phyloP scores from a whole-genome alignment of 1,140 invertebrate genomes.

The Rhagoletis pomonella region DNA sequence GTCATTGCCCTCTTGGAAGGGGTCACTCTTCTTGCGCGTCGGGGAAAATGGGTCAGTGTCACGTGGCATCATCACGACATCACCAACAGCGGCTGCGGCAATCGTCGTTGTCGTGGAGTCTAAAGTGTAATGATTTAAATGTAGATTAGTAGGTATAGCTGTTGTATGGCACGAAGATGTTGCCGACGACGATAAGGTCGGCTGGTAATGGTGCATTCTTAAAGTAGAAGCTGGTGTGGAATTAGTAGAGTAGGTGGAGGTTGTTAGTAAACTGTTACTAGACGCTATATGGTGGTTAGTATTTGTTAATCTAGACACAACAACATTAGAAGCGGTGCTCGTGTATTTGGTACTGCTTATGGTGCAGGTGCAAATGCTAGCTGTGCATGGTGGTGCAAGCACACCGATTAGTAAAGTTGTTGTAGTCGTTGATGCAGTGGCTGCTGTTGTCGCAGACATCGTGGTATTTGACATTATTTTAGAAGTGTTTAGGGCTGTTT shows the following conservation, averaged over 20 bases:
- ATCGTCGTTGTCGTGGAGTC: constrained; percentile 58
- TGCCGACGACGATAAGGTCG: constrained; percentile 49
- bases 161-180: constrained; percentile 51
- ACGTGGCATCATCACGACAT: constrained; percentile 70
- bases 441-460: constrained; percentile 34
- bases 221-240: constrained; percentile 44
- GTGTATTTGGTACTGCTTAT: constrained; percentile 57
- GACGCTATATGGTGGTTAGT: constrained; percentile 59
- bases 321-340: constrained; percentile 57
- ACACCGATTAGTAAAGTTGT: constrained; percentile 55
- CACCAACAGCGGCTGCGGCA: constrained; percentile 56
- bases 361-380: constrained; percentile 71
- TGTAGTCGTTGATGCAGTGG: constrained; percentile 47
- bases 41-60: constrained; percentile 73
- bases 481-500: constrained; percentile 35
- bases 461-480: constrained; percentile 14
- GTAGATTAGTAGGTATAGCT: constrained; percentile 65
- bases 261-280: constrained; percentile 63
- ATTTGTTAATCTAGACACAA: constrained; percentile 53
- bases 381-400: constrained; percentile 57
- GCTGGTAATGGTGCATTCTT: constrained; percentile 49
- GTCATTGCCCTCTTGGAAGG: constrained; percentile 79
- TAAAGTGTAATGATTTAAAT: constrained; percentile 71
- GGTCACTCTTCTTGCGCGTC: constrained; percentile 76
- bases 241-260: constrained; percentile 58